These are phyloP conservation scores for Sitta carolinensis DNA, from an alignment of 2,797 vertebrate genomes.

Conservation along the genomic window DNA sequence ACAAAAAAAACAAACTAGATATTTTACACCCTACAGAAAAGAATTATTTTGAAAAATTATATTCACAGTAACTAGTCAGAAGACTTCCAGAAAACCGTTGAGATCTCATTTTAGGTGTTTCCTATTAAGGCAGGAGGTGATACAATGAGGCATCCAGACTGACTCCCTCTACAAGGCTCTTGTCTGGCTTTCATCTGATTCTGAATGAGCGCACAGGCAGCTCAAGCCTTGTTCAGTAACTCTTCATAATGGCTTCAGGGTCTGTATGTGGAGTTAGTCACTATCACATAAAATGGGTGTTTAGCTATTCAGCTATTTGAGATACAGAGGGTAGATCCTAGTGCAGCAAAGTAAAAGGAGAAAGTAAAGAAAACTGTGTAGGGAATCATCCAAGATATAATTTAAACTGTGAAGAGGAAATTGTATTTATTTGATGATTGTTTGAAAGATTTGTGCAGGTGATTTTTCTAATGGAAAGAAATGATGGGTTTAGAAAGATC, in stretches of 20 bases:
- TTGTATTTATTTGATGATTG: background rate
- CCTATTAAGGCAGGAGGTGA: background rate
- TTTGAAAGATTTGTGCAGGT: background rate
- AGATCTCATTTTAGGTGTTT: background rate
- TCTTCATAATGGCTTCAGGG: background rate
- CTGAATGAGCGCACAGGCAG: background rate
- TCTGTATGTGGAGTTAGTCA: background rate
- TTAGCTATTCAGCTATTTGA: background rate
- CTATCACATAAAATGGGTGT: background rate
- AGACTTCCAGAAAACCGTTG: background rate
- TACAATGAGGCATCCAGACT: background rate
- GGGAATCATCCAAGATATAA: background rate
- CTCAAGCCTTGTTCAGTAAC: background rate
- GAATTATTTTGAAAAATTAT: background rate
- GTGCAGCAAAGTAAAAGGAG: background rate
- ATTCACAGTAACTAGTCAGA: background rate
- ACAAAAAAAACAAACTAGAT: background rate
- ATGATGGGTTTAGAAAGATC: background rate
- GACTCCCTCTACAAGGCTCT: background rate
- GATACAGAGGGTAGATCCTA: background rate
- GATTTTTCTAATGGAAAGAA: constrained; percentile 4
- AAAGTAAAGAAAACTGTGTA: background rate
- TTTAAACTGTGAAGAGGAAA: background rate
- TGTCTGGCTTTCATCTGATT: background rate
- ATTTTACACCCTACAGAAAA: background rate